Percentiles rank a stretch among this genome's conserved stretches.
These are phyloP conservation scores for Platynereis dumerilii DNA, from an alignment of 2,888 invertebrate species.

Conservation along the genomic window DNA sequence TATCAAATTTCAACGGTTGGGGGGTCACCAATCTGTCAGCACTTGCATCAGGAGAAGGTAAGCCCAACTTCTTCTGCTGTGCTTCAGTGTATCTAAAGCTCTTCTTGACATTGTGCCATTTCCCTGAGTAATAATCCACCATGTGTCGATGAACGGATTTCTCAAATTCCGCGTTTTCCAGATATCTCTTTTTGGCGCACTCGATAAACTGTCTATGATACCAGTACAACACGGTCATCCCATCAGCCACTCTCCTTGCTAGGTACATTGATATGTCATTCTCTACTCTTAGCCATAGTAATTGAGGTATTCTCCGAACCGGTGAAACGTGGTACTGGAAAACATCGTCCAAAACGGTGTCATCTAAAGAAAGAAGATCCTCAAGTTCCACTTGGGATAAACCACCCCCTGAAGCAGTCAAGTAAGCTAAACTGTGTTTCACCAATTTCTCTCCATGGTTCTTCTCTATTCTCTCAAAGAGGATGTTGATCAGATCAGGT, in stretches of 20 bases:
- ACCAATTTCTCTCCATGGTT: constrained; percentile 47
- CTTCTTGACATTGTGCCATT: constrained; percentile 45
- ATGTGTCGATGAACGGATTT: constrained; percentile 41
- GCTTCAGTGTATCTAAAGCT: constrained; percentile 43
- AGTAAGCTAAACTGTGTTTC: constrained; percentile 44
- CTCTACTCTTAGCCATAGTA: constrained; percentile 28
- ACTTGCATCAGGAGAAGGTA: constrained; percentile 33
- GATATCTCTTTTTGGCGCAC: constrained; percentile 19
- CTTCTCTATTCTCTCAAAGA: constrained; percentile 46
- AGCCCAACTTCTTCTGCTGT: constrained; percentile 35
- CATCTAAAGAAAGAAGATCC: constrained; percentile 53
- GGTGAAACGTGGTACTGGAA: constrained; percentile 37
- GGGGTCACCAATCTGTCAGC: constrained; percentile 46
- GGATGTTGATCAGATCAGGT: constrained; percentile 37
- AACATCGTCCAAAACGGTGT: constrained; percentile 45
- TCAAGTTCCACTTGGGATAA: constrained; percentile 52
- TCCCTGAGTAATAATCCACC: constrained; percentile 50
- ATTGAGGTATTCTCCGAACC: constrained; percentile 26
- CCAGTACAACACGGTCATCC: constrained; percentile 27
- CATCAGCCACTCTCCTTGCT: constrained; percentile 34
- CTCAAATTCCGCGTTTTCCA: not conserved
- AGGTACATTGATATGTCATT: constrained; percentile 33
- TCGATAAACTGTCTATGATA: constrained; percentile 36
- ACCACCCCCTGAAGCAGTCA: constrained; percentile 47
- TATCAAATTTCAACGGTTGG: constrained; percentile 45